Evolutionary conservation across 2,797 vertebrate species (phyloP), one percentile per base, ranked within the genome.

Genomic region (Mormyrops attenuatus): DNA sequence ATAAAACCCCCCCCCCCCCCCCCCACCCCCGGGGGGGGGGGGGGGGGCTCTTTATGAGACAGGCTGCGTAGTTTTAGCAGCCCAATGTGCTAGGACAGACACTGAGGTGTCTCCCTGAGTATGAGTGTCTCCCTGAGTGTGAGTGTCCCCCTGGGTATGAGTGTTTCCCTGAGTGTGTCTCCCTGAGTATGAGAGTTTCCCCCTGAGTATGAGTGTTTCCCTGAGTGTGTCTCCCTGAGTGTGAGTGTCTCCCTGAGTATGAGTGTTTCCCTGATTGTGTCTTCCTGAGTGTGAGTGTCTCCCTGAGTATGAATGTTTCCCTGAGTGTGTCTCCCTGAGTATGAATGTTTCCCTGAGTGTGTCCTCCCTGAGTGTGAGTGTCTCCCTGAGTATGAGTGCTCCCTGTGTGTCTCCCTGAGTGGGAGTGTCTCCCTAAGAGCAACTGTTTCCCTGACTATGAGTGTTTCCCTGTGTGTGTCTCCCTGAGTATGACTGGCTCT

Each of bases 321-420:
- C n/a, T 92, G 93, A 93, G 91, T 91, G 82, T 38, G 47, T 93
- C 92, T 92, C 93, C 92, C 89, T 5, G 0, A 55, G 17, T 55
- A 0, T 17, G 52, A 41, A 3, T 41, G 41, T 41, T 3, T 41
- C 41, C 41, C 41, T 41, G 41, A 41, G 41, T 60, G 85, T 88
- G n/a, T n/a, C n/a, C n/a, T n/a, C n/a, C n/a, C 41, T 44, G 44
- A 0, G 1, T 44, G 44, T 44, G 44, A 5, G 88, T 89, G 49
- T 88, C 47, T 52, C 11, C 50, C 0, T 52, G 0, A 52, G 50
- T 52, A 11, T 15, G 50, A 11, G 50, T 52, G 13, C 38, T 41
- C 38, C 38, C 38, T 47, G 6, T 47, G 5, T 47, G 44, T 47
- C 44, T 47, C 4, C 47, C 47, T 47, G 5, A 47, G 47, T 47